Evolutionary conservation across 2,113 vertebrate species (phyloP), one percentile per base, ranked within the genome.

Genomic region (Helogale parvula): DNA sequence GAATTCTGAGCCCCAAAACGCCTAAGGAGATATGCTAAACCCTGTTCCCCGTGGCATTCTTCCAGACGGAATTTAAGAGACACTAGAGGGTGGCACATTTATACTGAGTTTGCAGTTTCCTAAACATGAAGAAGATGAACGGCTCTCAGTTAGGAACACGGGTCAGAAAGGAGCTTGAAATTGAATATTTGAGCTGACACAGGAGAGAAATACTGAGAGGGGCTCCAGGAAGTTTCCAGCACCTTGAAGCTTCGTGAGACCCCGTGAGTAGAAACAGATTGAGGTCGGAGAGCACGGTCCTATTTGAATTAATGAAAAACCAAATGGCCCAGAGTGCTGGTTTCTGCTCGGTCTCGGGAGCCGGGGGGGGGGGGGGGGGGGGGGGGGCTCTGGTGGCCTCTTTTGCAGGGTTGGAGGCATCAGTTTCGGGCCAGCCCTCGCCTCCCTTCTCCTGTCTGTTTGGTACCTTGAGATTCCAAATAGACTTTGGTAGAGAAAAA

Each of bases 81-180:
- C 84, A 38, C 45, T 27, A 57, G 81, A 88, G 87, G 7, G 3
- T 5, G 65, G 50, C 29, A 31, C 95, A 10, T 68, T 94, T 74
- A 27, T 50, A 50, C 69, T 17, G 80, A 96, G 76, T 31, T 10
- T 93, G 95, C 89, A 81, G 35, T 69, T 96, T 97, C 86, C 77
- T 27, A 47, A 86, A 79, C 84, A 29, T 0, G 88, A 66, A 27
- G 91, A 85, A 54, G 88, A 84, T 1, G 77, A 77, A 68, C 21
- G 2, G 88, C 79, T 57, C 57, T 94, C 90, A 2, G 69, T 11
- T 35, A 76, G 95, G 92, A 86, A 33, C 47, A 6, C 0, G 17
- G 88, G 80, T 93, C 77, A 41, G 84, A 10, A 0, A 35, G 96
- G 93, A 88, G 74, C 71, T 79, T 84, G 92, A 57, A 74, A 57